These are phyloP conservation scores for Phylloscopus collybita DNA, from an alignment of 2,797 vertebrate species.

Conservation along the genomic window DNA sequence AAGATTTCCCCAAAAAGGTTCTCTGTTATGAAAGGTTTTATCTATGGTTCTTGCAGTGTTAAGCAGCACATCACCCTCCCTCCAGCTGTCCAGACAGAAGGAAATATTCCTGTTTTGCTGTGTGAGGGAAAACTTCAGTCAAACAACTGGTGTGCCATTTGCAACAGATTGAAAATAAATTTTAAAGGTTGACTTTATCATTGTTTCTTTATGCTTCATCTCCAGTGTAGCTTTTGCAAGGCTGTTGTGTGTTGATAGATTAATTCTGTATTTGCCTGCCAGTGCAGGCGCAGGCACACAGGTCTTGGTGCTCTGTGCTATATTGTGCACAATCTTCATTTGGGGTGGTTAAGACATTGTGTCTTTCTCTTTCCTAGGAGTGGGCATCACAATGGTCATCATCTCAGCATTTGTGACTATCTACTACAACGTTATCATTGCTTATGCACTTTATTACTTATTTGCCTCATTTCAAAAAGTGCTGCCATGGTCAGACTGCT, in stretches of 20 bases:
- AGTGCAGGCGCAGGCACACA: fast-evolving
- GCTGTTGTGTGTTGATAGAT: background rate
- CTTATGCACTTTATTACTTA: conserved; percentile 93
- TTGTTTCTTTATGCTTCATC: fast-evolving
- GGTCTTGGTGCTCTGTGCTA: background rate
- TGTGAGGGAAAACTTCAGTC: background rate
- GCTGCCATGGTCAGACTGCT: conserved; percentile 87
- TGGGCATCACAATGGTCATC: conserved; percentile 89
- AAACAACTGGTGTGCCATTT: background rate
- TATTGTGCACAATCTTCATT: background rate
- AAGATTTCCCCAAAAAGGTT: background rate
- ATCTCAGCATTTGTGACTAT: conserved; percentile 84
- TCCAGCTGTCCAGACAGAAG: background rate
- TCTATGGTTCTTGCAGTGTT: background rate
- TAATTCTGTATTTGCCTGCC: background rate
- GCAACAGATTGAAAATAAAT: background rate
- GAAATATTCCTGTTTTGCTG: background rate
- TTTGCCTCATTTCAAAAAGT: conserved; percentile 92
- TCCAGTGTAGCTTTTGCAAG: background rate
- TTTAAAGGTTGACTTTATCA: background rate
- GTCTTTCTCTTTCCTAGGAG: conserved; percentile 78
- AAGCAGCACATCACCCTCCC: background rate
- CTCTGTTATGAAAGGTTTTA: background rate
- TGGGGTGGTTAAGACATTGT: background rate
- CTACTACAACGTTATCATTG: conserved; percentile 95